Conservation (phyloP, 2,888 invertebrate species). For the Argyresthia albistria region DNA sequence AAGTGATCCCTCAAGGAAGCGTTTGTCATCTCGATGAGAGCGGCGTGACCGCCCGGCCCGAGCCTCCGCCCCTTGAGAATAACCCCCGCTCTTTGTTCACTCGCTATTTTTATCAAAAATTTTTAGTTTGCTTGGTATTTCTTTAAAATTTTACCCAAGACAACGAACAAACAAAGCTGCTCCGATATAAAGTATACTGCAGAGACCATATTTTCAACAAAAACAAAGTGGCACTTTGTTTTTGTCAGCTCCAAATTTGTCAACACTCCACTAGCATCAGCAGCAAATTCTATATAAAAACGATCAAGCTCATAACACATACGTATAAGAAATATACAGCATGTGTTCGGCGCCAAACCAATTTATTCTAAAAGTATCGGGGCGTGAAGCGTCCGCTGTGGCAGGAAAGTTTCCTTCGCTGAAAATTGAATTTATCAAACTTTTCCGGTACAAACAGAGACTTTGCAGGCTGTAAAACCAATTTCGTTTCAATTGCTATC, state of each 20-base stretch:
- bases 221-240: too few species aligned
- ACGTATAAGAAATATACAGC: constrained; percentile 25
- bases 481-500: constrained; percentile 58
- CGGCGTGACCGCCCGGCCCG: too few species aligned
- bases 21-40: constrained; percentile 1
- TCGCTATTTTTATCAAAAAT: constrained; percentile 14
- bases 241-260: too few species aligned
- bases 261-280: too few species aligned
- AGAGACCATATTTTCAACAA: too few species aligned
- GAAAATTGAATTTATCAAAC: constrained; percentile 68
- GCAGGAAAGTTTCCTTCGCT: constrained; percentile 53
- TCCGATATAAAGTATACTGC: too few species aligned
- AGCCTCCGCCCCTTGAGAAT: not conserved
- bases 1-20: constrained; percentile 42
- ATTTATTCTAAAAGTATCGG: constrained; percentile 66
- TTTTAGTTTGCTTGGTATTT: constrained; percentile 4
- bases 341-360: constrained; percentile 48
- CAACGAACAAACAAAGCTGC: too few species aligned
- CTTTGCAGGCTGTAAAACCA: constrained; percentile 65
- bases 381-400: constrained; percentile 45
- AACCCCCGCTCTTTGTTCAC: not conserved
- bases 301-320: not conserved
- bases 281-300: too few species aligned
- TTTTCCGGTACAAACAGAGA: constrained; percentile 63
- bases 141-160: too few species aligned